These are phyloP conservation scores for Leptocoma aspasia DNA, from an alignment of 2,113 vertebrate genomes.

Conservation along the genomic window DNA sequence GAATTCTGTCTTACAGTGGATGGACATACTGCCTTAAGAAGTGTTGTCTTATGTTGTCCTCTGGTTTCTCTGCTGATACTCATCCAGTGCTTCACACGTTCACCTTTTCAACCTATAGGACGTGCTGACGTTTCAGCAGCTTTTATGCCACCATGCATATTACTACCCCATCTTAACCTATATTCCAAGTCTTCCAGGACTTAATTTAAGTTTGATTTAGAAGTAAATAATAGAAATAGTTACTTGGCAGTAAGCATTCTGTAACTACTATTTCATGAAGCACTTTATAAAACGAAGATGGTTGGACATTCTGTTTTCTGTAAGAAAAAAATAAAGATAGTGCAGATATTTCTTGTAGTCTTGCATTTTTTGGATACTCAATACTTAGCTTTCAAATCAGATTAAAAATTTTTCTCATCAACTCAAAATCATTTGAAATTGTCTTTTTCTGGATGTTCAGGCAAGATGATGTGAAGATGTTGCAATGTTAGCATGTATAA, in stretches of 20 bases:
- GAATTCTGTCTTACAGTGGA: background rate
- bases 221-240: background rate
- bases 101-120: accelerated
- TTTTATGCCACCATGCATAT: background rate
- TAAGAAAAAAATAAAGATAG: background rate
- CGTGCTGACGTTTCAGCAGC: background rate
- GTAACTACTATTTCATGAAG: background rate
- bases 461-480: background rate
- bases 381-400: background rate
- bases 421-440: background rate
- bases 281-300: background rate
- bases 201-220: background rate
- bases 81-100: background rate
- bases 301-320: background rate
- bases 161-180: background rate
- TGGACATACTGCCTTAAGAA: background rate
- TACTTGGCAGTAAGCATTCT: background rate
- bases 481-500: background rate
- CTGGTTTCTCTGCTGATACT: background rate
- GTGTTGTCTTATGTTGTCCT: background rate
- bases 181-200: background rate
- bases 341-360: background rate
- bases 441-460: background rate
- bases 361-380: background rate
- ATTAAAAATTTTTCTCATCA: background rate